A percentile compares a stretch with the other conserved stretches of the same genome.
These are phyloP conservation scores for Drosophila mettleri DNA, from an alignment of 2,888 invertebrate genomes.

Conservation along the genomic window DNA sequence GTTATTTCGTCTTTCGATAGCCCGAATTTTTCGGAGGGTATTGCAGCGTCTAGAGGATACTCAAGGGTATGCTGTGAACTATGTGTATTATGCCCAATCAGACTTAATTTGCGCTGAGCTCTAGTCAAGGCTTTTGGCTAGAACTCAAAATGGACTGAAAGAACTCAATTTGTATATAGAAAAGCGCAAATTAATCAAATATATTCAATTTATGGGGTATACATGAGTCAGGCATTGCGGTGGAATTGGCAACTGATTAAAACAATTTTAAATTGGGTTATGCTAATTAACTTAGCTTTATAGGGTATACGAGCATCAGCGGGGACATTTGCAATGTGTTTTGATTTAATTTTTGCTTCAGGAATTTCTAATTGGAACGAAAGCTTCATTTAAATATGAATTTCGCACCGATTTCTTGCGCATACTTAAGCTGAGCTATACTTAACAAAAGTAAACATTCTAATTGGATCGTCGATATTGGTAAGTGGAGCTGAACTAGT, in stretches of 20 bases:
- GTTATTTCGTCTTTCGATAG: conserved; percentile 12
- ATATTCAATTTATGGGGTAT: no score
- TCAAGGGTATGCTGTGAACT: conserved; percentile 7
- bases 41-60: conserved; percentile 1
- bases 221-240: no score
- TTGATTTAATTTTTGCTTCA: neutral
- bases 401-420: neutral
- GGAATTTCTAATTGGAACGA: neutral
- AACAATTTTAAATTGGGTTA: neutral
- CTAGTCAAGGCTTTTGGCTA: conserved; percentile 6
- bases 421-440: neutral
- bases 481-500: neutral
- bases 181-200: no score
- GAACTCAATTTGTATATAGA: no score
- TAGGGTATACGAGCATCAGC: neutral
- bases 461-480: neutral
- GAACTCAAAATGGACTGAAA: neutral
- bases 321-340: neutral
- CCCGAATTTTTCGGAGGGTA: neutral
- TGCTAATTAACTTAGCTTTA: neutral
- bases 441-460: neutral
- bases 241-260: neutral
- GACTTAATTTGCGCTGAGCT: neutral
- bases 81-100: neutral
- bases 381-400: neutral